These are phyloP conservation scores for Leptopilina drosophilae DNA, from an alignment of 2,888 invertebrate species.

Conservation along the genomic window DNA sequence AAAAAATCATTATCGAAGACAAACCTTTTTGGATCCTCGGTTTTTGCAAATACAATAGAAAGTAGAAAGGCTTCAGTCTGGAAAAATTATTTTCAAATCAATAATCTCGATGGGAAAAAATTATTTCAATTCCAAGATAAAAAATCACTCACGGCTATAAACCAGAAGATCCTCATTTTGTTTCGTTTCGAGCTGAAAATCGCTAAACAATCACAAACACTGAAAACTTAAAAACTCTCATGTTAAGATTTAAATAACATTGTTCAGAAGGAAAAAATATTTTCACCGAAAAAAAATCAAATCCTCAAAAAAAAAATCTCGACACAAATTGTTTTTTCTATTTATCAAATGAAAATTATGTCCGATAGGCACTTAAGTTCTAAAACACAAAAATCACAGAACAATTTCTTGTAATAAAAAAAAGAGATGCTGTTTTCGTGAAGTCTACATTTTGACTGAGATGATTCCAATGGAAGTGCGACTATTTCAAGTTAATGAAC, in stretches of 20 bases:
- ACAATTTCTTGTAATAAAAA: neutral
- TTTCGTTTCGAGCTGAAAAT: neutral
- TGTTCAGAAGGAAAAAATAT: neutral
- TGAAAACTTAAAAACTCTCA: conserved; percentile 9
- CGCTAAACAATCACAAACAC: conserved; percentile 20
- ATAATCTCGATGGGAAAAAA: no score
- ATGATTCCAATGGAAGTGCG: conserved; percentile 23
- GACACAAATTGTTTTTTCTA: neutral
- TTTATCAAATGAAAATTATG: neutral
- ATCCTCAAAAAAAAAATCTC: neutral
- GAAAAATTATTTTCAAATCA: conserved; percentile 37
- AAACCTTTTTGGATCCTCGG: conserved; percentile 15
- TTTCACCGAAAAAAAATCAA: neutral
- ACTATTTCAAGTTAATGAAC: conserved; percentile 38
- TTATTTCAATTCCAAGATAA: no score
- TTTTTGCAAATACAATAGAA: conserved; percentile 55
- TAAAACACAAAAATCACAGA: neutral
- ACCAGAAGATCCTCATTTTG: conserved; percentile 67
- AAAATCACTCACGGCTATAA: conserved; percentile 67
- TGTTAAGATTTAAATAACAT: neutral
- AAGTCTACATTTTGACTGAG: conserved; percentile 24
- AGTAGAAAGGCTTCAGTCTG: conserved; percentile 60
- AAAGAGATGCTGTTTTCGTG: conserved; percentile 1
- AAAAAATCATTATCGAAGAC: neutral
- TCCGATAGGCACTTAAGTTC: neutral